These are phyloP conservation scores for Uropsilus gracilis DNA, from an alignment of 2,113 vertebrate species.

Conservation along the genomic window DNA sequence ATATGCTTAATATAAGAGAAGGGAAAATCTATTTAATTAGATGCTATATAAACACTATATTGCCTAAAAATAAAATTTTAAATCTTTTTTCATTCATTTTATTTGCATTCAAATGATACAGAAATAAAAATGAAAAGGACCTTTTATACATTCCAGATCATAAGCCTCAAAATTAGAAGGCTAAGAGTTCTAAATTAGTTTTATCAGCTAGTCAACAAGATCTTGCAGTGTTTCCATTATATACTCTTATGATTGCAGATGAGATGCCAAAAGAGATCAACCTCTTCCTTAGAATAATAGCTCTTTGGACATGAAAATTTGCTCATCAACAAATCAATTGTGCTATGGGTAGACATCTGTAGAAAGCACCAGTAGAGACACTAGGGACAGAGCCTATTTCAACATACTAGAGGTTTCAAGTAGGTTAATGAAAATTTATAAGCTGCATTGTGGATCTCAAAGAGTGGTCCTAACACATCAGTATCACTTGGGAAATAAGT, in stretches of 20 bases:
- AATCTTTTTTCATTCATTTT: slow-evolving; percentile 34
- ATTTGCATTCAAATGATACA: slow-evolving; percentile 16
- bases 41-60: neutral
- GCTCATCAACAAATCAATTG: neutral
- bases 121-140: slow-evolving; percentile 24
- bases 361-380: neutral
- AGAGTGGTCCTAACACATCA: neutral
- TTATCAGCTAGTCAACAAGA: neutral
- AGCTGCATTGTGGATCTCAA: neutral
- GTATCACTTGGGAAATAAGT: neutral
- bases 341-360: neutral
- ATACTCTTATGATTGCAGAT: neutral
- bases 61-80: slow-evolving; percentile 17
- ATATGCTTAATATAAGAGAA: neutral
- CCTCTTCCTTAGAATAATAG: neutral
- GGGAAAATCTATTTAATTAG: neutral
- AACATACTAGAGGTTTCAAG: neutral
- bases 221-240: neutral
- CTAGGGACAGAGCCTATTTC: neutral
- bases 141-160: neutral
- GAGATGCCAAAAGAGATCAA: neutral
- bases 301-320: neutral
- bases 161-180: slow-evolving; percentile 19
- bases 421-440: neutral
- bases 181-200: neutral